phyloP scores from a whole-genome alignment of 2,797 vertebrate species.

The Ciconia nigra region DNA sequence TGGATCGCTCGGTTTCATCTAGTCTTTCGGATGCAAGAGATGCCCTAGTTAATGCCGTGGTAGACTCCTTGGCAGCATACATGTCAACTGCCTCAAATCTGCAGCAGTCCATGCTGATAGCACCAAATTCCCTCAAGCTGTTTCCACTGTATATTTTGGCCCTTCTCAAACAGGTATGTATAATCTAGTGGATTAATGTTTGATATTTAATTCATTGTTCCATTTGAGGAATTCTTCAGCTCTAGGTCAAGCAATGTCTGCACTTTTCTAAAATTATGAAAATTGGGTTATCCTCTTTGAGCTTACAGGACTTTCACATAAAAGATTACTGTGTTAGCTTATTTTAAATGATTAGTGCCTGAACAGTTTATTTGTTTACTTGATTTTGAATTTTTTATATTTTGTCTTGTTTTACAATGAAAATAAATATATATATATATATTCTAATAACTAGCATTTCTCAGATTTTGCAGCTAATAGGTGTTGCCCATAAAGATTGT shows the following conservation, averaged over 20 bases:
- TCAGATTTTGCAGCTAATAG: not conserved
- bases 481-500: not conserved
- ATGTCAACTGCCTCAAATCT: conserved; percentile 84
- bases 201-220: not conserved
- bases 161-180: conserved; percentile 92
- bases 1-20: conserved; percentile 91
- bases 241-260: not conserved
- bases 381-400: not conserved
- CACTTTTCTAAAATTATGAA: not conserved
- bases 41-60: conserved; percentile 91
- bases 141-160: conserved; percentile 92
- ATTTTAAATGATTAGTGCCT: not conserved
- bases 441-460: not conserved
- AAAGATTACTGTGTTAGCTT: not conserved
- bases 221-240: not conserved
- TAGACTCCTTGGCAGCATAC: conserved; percentile 87
- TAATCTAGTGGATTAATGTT: not conserved
- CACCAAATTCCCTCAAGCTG: conserved; percentile 86
- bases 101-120: conserved; percentile 84
- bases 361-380: not conserved
- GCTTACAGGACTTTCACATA: not conserved
- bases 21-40: conserved; percentile 94
- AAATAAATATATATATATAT: not conserved
- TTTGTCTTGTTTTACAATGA: not conserved
- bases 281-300: not conserved